Base-by-base conservation (phyloP, 2,113 vertebrate species). In the Hyaena hyaena region DNA sequence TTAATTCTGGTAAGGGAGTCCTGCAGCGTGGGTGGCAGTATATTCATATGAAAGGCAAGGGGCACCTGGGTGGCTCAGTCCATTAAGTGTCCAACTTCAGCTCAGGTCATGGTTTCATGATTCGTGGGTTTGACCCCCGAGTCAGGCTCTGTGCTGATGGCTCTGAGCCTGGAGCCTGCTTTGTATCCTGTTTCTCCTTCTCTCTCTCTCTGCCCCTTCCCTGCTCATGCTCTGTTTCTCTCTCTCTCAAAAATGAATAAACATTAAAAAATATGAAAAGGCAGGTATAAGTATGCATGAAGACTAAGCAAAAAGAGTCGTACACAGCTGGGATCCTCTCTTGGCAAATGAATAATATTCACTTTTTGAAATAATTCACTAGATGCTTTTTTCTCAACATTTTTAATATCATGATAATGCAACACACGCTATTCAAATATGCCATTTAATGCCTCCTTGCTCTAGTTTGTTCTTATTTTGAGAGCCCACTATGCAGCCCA, bases 331-430 rank as follows among this genome's bases (percentile, higher is more conserved):
- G 31, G n/a, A 71, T 65, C 55, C 28, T 58, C 39, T 76, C 31
- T 33, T 24, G 35, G 48, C n/a, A 97, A 76, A 79, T 1, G 7
- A 48, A 26, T n/a, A 79, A 84, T 19, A 66, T 24, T 87, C 14
- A 69, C 5, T 88, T 86, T 96, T 69, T n/a, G 63, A 93, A 96
- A 95, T n/a, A 53, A 58, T n/a, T 50, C 10, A 43, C n/a, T 69
- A 81, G 12, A 90, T 12, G 11, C n/a, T 91, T 53, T 69, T 81
- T 45, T 5, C 10, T 74, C 10, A 81, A 35, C 5, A 14, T 24
- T 73, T 19, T 63, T 53, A 55, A 24, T 39, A 21, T 73, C 74
- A 55, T 16, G n/a, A 65, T n/a, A 80, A 71, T n/a, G 11, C 35
- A 88, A 58, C 33, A 85, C 23, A 7, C 28, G 35, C 63, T 63